Base-by-base conservation (phyloP, 2,888 invertebrate species). In the Pterobdella sp. region DNA sequence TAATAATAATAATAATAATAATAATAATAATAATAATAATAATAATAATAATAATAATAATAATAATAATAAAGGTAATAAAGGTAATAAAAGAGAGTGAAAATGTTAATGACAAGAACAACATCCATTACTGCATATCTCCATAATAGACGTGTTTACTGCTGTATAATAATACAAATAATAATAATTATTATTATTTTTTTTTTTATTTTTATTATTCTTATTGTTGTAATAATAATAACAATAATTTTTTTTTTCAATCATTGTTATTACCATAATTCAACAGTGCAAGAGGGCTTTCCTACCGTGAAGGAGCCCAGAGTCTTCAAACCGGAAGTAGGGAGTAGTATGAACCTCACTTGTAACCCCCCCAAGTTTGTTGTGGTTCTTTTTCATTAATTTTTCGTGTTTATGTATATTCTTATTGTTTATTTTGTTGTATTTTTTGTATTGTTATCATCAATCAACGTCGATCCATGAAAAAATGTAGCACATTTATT, bases 271-370 rank as follows among this genome's bases (percentile, higher is more conserved):
- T n/a, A n/a, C 7, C 42, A 14, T 42, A 42, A 7, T 14, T 18
- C 7, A 4, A 56, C 60, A 56, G 60, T 56, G 60, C 74, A 72
- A 26, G 68, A 68, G 26, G 68, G 72, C 1, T 74, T 74, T 35
- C 74, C 74, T 1, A 73, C 70, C 1, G 73, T 72, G 29, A 67
- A 36, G 67, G 74, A 26, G 68, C 68, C 74, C 1, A 34, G 56
- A 4, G 52, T 64, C 0, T 42, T 65, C 22, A 31, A 37, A 14
- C 77, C 75, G 0, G 88, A 88, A 49, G 94, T 95, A 84, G 97
- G 96, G 0, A 88, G 90, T 74, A 92, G 95, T 0, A 90, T 91
- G 84, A 91, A 91, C 78, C 85, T 98, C 75, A 89, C 89, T 7
- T 97, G 97, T 83, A 65, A 65, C 10, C 35, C 32, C 26, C 65